phyloP scores from a whole-genome alignment of 2,113 vertebrate species.

The Boleophthalmus pectinirostris region DNA sequence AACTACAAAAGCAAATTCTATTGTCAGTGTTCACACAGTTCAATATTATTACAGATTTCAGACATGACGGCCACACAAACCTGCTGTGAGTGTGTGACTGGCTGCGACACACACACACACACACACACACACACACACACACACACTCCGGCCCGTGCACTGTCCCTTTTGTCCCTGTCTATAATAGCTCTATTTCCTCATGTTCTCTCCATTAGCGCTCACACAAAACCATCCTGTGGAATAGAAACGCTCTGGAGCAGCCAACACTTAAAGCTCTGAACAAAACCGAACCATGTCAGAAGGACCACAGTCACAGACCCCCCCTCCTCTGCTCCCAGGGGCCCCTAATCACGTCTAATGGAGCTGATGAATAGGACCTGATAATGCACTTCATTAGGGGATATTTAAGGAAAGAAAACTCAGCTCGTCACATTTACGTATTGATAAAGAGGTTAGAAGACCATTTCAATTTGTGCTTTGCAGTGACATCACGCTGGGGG shows the following conservation, averaged over 20 bases:
- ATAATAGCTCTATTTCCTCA: neutral
- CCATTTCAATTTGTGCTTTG: too few species aligned
- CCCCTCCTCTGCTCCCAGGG: neutral
- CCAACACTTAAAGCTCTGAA: neutral
- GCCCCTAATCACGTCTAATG: constrained; percentile 1
- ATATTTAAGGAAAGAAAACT: neutral
- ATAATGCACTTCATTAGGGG: neutral
- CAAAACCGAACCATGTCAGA: neutral
- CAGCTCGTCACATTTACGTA: neutral
- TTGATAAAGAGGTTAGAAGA: neutral
- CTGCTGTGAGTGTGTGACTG: neutral
- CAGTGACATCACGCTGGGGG: too few species aligned
- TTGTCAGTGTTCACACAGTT: neutral
- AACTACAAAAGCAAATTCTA: too few species aligned
- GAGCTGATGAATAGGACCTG: neutral
- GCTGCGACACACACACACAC: too few species aligned
- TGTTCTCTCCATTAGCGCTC: neutral
- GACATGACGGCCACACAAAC: neutral
- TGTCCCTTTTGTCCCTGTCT: neutral
- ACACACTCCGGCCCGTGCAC: neutral
- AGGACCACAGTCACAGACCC: neutral
- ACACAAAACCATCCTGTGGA: neutral
- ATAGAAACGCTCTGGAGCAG: neutral
- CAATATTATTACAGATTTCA: too few species aligned
- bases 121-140: neutral